Conservation (phyloP, 1,140 invertebrate genomes). For the Phocides pigmalion region DNA sequence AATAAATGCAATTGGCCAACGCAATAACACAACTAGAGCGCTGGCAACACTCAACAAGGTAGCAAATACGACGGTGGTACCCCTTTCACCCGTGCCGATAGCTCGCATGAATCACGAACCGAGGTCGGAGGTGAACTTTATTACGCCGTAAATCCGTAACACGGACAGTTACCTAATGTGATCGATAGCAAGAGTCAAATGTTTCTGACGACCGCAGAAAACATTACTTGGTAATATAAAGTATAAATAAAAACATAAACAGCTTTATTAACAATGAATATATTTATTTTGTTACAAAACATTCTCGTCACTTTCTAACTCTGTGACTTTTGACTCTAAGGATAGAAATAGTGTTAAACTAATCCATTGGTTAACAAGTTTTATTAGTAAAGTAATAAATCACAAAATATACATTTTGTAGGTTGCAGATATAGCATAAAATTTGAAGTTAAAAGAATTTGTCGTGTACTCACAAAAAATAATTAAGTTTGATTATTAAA, state of each 20-base stretch:
- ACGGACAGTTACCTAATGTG: constrained; percentile 25
- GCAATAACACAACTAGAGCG: neutral
- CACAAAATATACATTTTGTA: too few species aligned
- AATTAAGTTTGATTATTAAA: too few species aligned
- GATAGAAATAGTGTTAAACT: too few species aligned
- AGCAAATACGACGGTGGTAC: constrained; percentile 42
- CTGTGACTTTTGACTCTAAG: too few species aligned
- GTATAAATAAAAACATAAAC: neutral
- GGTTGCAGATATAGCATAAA: too few species aligned
- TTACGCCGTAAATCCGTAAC: constrained; percentile 34
- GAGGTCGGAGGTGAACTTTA: constrained; percentile 63
- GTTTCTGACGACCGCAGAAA: constrained; percentile 8
- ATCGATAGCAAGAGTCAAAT: constrained; percentile 29
- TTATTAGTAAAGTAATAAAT: too few species aligned
- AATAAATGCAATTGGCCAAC: neutral
- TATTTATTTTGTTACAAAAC: too few species aligned
- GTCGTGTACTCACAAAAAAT: too few species aligned
- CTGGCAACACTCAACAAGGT: constrained; percentile 26
- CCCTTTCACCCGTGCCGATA: constrained; percentile 68
- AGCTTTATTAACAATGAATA: too few species aligned
- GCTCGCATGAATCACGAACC: constrained; percentile 65
- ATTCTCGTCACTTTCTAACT: too few species aligned
- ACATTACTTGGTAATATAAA: neutral
- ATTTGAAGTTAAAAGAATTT: too few species aligned
- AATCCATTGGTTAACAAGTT: too few species aligned